A percentile compares a stretch with the other conserved stretches of the same genome.
These are phyloP conservation scores for Eumeta japonica DNA, from an alignment of 1,140 invertebrate species.

Conservation along the genomic window DNA sequence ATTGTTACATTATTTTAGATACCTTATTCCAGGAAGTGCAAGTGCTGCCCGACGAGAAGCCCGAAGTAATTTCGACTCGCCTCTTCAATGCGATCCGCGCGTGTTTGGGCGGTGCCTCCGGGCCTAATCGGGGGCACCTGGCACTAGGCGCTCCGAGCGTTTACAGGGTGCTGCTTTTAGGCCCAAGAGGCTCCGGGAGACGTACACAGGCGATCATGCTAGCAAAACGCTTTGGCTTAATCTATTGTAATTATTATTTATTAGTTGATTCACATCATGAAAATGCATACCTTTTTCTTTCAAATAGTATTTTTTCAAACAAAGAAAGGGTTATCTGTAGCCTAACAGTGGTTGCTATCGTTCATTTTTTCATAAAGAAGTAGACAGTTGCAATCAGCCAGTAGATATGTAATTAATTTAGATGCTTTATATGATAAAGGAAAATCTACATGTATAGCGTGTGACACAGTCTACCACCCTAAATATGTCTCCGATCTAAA, in stretches of 20 bases:
- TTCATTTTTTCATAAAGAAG: neutral
- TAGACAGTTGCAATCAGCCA: too few species aligned
- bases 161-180: conserved; percentile 52
- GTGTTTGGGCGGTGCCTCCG: conserved; percentile 26
- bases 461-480: too few species aligned
- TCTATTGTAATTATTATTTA: conserved; percentile 32
- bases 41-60: conserved; percentile 22
- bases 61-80: conserved; percentile 21
- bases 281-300: neutral
- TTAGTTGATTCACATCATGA: neutral
- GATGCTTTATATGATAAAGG: too few species aligned
- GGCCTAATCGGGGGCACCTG: conserved; percentile 24
- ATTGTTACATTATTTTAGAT: too few species aligned
- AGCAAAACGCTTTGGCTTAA: conserved; percentile 43
- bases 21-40: conserved; percentile 46
- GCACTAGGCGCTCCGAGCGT: conserved; percentile 31
- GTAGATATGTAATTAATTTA: too few species aligned
- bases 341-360: neutral
- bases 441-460: too few species aligned
- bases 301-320: neutral
- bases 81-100: conserved; percentile 37
- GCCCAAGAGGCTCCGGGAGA: conserved; percentile 51
- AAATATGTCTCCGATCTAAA: too few species aligned
- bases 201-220: conserved; percentile 42
- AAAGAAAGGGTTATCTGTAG: too few species aligned